phyloP scores from a whole-genome alignment of 1,140 invertebrate genomes.

The Bombus polaris region DNA sequence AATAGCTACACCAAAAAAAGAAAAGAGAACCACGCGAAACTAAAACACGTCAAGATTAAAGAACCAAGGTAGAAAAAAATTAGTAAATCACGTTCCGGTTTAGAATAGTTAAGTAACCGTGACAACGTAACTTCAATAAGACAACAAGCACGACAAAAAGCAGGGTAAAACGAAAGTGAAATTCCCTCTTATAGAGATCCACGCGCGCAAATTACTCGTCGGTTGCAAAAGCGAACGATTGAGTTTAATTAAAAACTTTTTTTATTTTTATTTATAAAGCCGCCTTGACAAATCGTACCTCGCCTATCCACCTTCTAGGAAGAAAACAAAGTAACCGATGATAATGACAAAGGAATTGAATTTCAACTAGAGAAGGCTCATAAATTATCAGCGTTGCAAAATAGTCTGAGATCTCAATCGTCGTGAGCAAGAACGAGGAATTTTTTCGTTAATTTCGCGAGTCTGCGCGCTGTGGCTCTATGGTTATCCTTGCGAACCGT shows the following conservation, averaged over 20 bases:
- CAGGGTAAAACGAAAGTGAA: not conserved
- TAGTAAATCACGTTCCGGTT: not conserved
- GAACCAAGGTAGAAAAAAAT: not conserved
- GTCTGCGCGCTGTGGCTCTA: not conserved
- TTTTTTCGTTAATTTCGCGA: conserved; percentile 26
- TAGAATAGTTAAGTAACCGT: conserved; percentile 26
- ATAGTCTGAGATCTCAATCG: conserved; percentile 10
- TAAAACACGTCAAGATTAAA: not conserved
- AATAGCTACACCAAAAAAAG: not conserved
- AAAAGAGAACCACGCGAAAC: not conserved
- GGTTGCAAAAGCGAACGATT: not conserved
- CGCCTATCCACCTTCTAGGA: not conserved
- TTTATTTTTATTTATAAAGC: not conserved
- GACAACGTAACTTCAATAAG: not conserved
- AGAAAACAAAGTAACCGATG: not conserved
- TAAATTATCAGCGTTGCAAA: conserved; percentile 26
- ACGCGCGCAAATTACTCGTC: not conserved
- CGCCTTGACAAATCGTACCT: not conserved
- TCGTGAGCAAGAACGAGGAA: not conserved
- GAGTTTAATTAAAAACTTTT: not conserved
- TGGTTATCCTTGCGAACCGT: conserved; percentile 15
- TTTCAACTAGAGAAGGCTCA: not conserved
- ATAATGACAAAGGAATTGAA: not conserved
- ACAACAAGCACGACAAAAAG: not conserved
- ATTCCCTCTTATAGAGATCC: not conserved